A percentile compares a stretch with the other conserved stretches of the same genome.
Conservation (phyloP, 2,888 invertebrate genomes). For the Stegana nigrithorax region DNA sequence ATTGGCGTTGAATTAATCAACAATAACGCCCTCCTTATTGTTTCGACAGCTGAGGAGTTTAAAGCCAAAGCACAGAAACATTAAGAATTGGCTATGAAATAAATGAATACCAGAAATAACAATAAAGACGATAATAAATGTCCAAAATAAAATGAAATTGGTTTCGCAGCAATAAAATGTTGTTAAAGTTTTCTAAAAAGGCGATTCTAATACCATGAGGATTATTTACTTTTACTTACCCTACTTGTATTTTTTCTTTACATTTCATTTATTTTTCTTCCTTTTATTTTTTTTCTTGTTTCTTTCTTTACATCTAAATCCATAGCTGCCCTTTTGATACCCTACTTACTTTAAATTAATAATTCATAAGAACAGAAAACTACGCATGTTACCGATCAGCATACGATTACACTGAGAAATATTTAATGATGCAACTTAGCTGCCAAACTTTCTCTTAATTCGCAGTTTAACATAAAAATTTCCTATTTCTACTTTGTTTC, state of each 20-base stretch:
- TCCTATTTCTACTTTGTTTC: no score
- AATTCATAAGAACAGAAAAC: no score
- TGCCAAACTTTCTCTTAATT: no score
- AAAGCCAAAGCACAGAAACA: background rate
- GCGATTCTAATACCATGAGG: background rate
- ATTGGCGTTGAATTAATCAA: constrained; percentile 9
- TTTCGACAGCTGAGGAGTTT: background rate
- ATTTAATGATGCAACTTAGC: background rate
- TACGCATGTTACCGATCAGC: no score
- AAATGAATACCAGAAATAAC: constrained; percentile 3
- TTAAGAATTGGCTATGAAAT: constrained; percentile 42
- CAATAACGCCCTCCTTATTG: background rate
- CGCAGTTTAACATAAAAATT: no score
- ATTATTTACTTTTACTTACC: background rate
- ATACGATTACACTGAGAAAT: background rate
- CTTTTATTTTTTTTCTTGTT: no score
- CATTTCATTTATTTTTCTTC: background rate
- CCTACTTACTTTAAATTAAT: no score
- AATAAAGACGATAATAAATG: constrained; percentile 15
- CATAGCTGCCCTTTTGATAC: no score
- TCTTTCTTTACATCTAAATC: no score
- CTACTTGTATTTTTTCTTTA: background rate
- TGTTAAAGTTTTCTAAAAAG: constrained; percentile 38
- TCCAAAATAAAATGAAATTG: constrained; percentile 34
- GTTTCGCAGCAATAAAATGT: constrained; percentile 48